Evolutionary conservation across 2,888 invertebrate species (phyloP).

Genomic region (Ophion obscuratus): DNA sequence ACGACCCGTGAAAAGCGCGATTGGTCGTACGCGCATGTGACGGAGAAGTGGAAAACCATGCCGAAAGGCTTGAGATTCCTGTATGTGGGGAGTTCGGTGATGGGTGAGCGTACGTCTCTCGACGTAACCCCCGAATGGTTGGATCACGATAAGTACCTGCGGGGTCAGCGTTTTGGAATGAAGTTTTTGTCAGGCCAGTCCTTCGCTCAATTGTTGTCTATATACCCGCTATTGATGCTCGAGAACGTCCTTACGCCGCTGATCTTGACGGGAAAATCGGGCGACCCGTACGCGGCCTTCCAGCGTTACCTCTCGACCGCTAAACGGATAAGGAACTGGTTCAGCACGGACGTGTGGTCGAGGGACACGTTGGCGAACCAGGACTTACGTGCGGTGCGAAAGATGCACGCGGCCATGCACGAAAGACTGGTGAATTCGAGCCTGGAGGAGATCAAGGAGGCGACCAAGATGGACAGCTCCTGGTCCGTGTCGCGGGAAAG

Average conservation of each 20-base stretch:
- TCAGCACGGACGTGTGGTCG: conserved; percentile 84
- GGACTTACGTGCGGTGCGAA: conserved; percentile 83
- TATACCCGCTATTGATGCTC: conserved; percentile 83
- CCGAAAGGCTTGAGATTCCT: conserved; percentile 60
- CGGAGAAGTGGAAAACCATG: conserved; percentile 5
- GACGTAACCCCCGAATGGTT: conserved; percentile 82
- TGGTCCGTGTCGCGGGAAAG: conserved; percentile 68
- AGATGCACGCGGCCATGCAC: conserved; percentile 82
- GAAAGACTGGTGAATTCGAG: conserved; percentile 71
- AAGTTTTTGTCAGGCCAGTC: conserved; percentile 80
- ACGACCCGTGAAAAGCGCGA: conserved; percentile 53
- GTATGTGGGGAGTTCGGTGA: conserved; percentile 36
- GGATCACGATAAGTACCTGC: conserved; percentile 82
- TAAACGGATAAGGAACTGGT: conserved; percentile 84
- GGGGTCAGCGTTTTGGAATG: conserved; percentile 84
- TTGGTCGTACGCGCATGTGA: conserved; percentile 4
- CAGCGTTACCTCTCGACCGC: conserved; percentile 84
- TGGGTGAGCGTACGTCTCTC: conserved; percentile 72
- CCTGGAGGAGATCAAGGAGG: conserved; percentile 70
- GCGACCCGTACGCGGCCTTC: conserved; percentile 84
- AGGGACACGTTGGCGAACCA: conserved; percentile 82
- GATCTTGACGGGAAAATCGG: conserved; percentile 84
- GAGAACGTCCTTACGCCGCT: conserved; percentile 83
- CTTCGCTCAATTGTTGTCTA: conserved; percentile 81
- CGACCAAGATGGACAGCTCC: conserved; percentile 67